Conservation (phyloP, 2,797 vertebrate species). For the Philypnodon macrostomus region DNA sequence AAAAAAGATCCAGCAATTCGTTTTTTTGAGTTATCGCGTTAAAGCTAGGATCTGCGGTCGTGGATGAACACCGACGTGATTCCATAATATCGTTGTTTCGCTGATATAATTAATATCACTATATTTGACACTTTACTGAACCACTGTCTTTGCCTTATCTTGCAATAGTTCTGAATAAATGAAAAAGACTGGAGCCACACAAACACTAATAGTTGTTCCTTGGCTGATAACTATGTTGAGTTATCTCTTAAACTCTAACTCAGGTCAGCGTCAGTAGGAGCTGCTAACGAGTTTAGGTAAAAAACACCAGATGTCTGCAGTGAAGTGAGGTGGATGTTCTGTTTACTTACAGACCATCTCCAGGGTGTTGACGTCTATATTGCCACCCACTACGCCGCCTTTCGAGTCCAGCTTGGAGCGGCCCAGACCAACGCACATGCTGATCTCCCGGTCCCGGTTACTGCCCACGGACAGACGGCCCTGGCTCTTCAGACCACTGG, state of each 20-base stretch:
- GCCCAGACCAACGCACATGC: slow-evolving; percentile 96
- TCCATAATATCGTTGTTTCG: too few relatives aligned
- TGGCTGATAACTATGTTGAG: too few relatives aligned
- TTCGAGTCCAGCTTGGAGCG: slow-evolving; percentile 97
- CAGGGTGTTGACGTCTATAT: slow-evolving; percentile 96
- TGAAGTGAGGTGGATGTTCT: slow-evolving; percentile 10
- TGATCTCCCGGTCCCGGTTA: slow-evolving; percentile 94
- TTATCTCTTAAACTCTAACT: slow-evolving; percentile 28
- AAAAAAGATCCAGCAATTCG: too few relatives aligned
- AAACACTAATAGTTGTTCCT: too few relatives aligned
- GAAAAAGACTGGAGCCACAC: too few relatives aligned
- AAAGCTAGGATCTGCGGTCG: too few relatives aligned
- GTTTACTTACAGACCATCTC: slow-evolving; percentile 98
- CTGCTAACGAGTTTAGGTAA: slow-evolving; percentile 28
- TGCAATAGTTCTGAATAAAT: too few relatives aligned
- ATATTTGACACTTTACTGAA: too few relatives aligned
- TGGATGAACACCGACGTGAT: too few relatives aligned
- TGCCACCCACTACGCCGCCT: slow-evolving; percentile 97
- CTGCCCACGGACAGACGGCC: slow-evolving; percentile 96
- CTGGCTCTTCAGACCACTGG: slow-evolving; percentile 97
- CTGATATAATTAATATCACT: too few relatives aligned
- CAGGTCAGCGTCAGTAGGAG: slow-evolving; percentile 15
- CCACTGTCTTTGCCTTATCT: too few relatives aligned
- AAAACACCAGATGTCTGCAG: slow-evolving; percentile 25
- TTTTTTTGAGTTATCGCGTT: too few relatives aligned